phyloP scores from a whole-genome alignment of 2,113 vertebrate genomes.

The Paedocypris sp. region DNA sequence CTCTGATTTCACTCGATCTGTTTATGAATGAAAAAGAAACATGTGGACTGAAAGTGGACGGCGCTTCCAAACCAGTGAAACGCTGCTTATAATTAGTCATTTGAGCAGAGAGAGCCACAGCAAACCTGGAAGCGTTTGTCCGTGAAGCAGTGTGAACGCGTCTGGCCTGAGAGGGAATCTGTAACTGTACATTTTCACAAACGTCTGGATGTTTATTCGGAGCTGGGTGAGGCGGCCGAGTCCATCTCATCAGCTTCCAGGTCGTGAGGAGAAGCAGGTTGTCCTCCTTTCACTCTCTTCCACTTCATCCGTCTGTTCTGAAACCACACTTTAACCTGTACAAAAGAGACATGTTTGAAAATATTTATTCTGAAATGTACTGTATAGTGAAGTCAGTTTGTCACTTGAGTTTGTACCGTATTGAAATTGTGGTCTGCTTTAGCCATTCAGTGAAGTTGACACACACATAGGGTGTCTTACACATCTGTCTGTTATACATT shows the following conservation, averaged over 20 bases:
- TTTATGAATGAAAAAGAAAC: slow-evolving; percentile 10
- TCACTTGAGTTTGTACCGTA: too few relatives aligned
- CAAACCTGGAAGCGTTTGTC: slow-evolving; percentile 1
- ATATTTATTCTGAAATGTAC: too few relatives aligned
- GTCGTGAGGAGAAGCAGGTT: slow-evolving; percentile 71
- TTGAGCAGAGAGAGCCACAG: slow-evolving; percentile 2
- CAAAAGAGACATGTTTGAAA: background rate
- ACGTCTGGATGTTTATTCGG: slow-evolving; percentile 59
- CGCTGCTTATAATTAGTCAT: slow-evolving; percentile 10
- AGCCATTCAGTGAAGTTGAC: too few relatives aligned
- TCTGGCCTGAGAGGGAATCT: background rate
- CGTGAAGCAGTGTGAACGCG: background rate
- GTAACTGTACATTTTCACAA: slow-evolving; percentile 5
- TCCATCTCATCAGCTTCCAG: slow-evolving; percentile 79
- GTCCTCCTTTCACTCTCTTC: slow-evolving; percentile 92
- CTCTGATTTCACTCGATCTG: slow-evolving; percentile 8
- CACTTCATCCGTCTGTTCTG: slow-evolving; percentile 98
- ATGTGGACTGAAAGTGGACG: slow-evolving; percentile 6
- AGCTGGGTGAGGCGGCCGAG: slow-evolving; percentile 80
- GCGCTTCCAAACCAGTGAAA: slow-evolving; percentile 12
- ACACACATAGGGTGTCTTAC: too few relatives aligned
- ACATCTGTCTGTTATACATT: too few relatives aligned
- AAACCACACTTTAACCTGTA: slow-evolving; percentile 96
- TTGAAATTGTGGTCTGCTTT: too few relatives aligned
- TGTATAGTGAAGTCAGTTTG: too few relatives aligned